These are phyloP conservation scores for Tachyglossus aculeatus DNA, from an alignment of 2,797 vertebrate species.

Conservation along the genomic window DNA sequence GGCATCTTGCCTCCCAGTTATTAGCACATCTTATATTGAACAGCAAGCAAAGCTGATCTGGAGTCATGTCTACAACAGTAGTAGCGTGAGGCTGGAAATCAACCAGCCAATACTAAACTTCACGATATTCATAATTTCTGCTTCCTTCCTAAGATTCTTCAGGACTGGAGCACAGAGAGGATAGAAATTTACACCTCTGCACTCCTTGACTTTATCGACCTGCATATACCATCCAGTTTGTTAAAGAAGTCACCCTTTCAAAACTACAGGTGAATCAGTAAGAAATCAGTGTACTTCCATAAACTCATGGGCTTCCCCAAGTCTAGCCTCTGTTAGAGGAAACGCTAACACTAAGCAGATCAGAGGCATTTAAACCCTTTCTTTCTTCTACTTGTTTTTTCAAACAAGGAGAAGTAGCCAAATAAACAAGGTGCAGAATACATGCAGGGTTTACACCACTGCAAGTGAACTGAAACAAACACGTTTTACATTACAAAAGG, in stretches of 20 bases:
- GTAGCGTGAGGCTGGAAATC: too few relatives aligned
- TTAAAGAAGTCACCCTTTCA: constrained; percentile 2
- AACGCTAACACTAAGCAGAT: constrained; percentile 9
- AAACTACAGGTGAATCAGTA: constrained; percentile 1
- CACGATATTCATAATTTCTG: too few relatives aligned
- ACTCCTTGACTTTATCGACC: not conserved
- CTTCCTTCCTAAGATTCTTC: too few relatives aligned
- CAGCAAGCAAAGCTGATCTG: too few relatives aligned
- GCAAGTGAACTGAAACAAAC: not conserved
- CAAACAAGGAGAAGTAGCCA: not conserved
- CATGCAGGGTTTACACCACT: not conserved
- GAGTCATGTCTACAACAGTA: too few relatives aligned
- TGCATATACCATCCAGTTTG: not conserved
- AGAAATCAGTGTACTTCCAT: constrained; percentile 11
- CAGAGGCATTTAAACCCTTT: constrained; percentile 9
- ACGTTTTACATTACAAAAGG: constrained; percentile 8
- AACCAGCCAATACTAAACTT: too few relatives aligned
- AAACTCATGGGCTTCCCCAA: not conserved
- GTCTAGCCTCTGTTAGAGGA: not conserved
- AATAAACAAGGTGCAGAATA: constrained; percentile 8
- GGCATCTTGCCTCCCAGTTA: too few relatives aligned
- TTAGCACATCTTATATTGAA: too few relatives aligned
- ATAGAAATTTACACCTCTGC: not conserved
- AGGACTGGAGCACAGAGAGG: not conserved
- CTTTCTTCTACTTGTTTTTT: constrained; percentile 30